Conservation (phyloP, 2,888 invertebrate genomes). For the Orthosia gothica region DNA sequence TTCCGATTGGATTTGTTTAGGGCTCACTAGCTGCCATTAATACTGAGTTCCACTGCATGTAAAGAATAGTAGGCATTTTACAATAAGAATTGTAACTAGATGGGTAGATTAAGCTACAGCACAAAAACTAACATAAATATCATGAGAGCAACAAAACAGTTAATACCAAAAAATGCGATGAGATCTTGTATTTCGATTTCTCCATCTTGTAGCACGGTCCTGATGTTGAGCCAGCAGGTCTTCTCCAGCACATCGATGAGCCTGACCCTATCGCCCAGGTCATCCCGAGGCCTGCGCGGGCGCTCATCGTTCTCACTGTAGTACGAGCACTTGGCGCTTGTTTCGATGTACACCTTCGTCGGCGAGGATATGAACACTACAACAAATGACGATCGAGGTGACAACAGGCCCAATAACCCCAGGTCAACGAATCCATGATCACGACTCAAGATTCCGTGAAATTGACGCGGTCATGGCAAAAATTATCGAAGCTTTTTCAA, state of each 20-base stretch:
- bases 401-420: constrained; percentile 57
- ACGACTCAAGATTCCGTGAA: constrained; percentile 57
- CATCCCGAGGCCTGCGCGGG: constrained; percentile 69
- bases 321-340: constrained; percentile 84
- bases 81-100: not conserved
- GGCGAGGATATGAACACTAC: constrained; percentile 91
- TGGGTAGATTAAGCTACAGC: not conserved
- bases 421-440: constrained; percentile 44
- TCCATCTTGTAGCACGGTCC: constrained; percentile 85
- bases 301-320: constrained; percentile 88
- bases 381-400: constrained; percentile 78
- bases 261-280: constrained; percentile 74
- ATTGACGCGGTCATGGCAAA: constrained; percentile 49
- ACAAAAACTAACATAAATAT: not conserved
- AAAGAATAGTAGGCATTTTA: not conserved
- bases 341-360: constrained; percentile 90
- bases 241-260: constrained; percentile 83
- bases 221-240: constrained; percentile 84
- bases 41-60: not conserved
- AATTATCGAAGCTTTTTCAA: constrained; percentile 47
- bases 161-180: constrained; percentile 87
- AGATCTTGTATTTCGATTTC: constrained; percentile 90
- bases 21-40: not conserved
- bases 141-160: not conserved
- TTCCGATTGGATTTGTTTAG: constrained; percentile 3